A percentile compares a stretch with the other conserved stretches of the same genome.
Evolutionary conservation across 2,113 vertebrate genomes (phyloP).

Genomic region (Rattus rattus): DNA sequence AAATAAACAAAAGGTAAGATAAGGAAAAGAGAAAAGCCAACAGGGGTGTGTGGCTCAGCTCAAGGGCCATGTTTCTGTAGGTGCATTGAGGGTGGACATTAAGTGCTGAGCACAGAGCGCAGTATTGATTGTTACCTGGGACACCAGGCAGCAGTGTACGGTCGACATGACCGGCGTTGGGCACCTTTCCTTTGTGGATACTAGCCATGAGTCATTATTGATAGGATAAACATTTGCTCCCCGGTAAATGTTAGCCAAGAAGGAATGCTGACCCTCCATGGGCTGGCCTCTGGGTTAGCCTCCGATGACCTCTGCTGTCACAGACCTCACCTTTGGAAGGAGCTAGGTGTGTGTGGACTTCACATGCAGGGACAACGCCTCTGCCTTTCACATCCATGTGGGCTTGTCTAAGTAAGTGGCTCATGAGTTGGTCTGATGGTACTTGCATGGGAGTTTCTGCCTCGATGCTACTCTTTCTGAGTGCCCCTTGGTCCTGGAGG

Average conservation of each 20-base stretch:
- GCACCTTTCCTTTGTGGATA: background rate
- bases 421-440: background rate
- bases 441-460: background rate
- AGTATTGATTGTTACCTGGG: background rate
- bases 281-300: background rate
- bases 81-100: background rate
- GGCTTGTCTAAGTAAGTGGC: background rate
- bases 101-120: background rate
- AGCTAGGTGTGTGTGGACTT: background rate
- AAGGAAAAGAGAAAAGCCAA: slow-evolving; percentile 42
- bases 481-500: background rate
- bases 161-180: background rate
- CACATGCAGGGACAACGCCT: background rate
- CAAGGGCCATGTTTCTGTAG: background rate
- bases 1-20: slow-evolving; percentile 37
- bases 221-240: background rate
- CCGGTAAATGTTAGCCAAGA: background rate
- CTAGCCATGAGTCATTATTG: background rate
- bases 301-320: background rate
- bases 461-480: background rate
- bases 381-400: background rate
- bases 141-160: background rate
- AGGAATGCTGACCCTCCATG: background rate
- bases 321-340: background rate
- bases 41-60: background rate